phyloP scores from a whole-genome alignment of 2,797 vertebrate species.

The Poecilia wingei region DNA sequence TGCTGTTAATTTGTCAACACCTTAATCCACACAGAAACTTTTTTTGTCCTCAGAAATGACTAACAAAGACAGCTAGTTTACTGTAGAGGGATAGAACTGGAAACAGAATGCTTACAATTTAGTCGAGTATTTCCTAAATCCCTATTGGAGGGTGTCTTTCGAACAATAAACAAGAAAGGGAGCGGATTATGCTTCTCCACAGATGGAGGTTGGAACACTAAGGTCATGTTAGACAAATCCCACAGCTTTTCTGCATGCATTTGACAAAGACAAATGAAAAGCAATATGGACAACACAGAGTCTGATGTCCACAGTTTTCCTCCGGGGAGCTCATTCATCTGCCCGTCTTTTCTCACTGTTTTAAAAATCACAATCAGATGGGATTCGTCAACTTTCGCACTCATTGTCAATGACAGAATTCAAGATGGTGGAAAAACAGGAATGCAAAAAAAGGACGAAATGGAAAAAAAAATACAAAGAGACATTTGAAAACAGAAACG shows the following conservation, averaged over 20 bases:
- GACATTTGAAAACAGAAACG: neutral
- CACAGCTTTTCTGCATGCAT: slow-evolving; percentile 57
- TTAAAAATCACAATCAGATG: slow-evolving; percentile 48
- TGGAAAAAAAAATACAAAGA: slow-evolving; percentile 1
- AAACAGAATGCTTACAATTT: slow-evolving; percentile 40
- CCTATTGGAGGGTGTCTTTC: slow-evolving; percentile 39
- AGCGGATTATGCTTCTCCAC: slow-evolving; percentile 53
- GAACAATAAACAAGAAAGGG: slow-evolving; percentile 56
- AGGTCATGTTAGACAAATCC: slow-evolving; percentile 58
- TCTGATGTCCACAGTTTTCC: slow-evolving; percentile 31
- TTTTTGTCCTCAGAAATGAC: neutral
- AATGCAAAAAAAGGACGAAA: neutral
- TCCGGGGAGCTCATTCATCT: slow-evolving; percentile 54
- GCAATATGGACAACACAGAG: slow-evolving; percentile 61
- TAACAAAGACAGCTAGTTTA: neutral
- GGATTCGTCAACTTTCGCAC: slow-evolving; percentile 24
- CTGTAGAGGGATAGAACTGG: neutral
- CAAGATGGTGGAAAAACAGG: neutral
- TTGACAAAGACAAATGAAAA: slow-evolving; percentile 69
- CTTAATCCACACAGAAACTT: slow-evolving; percentile 1
- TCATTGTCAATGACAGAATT: slow-evolving; percentile 27
- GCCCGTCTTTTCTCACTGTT: slow-evolving; percentile 47
- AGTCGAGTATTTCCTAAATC: slow-evolving; percentile 50
- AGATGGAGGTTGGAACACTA: slow-evolving; percentile 43
- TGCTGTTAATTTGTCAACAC: neutral